Evolutionary conservation across 2,797 vertebrate genomes (phyloP), one percentile per base, ranked within the genome.

Genomic region (Toxotes lorentzi): DNA sequence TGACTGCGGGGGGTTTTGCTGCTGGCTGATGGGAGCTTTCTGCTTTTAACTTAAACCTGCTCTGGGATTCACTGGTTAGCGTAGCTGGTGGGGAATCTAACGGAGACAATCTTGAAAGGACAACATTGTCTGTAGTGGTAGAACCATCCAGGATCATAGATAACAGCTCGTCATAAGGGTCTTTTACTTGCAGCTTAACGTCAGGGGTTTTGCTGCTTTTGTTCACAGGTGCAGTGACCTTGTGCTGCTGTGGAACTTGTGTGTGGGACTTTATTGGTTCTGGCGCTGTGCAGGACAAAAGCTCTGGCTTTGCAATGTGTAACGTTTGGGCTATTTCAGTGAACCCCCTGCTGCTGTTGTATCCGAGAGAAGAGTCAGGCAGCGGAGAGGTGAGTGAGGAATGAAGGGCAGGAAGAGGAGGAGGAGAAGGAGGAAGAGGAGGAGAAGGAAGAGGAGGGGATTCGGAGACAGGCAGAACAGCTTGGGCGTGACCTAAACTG

Each of bases 121-220:
- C 51, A 14, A 64, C 58, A 2, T 73, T 70, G 17, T 82, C 83
- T 68, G 73, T 54, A 41, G 65, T 51, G 40, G 78, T 40, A 35
- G 78, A 88, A 65, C 54, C 83, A 13, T 84, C 86, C 58, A 90
- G 63, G 66, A 92, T 80, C 83, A 89, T 71, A 1, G 79, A 86
- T 54, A 93, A 60, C 38, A 94, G 82, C 38, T 91, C 89, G 3
- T 94, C 92, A 17, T 93, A 93, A 12, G 94, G 93, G 72, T 94
- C 92, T 80, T 69, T 85, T 1, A 87, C 83, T 24, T 60, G 62
- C 53, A 86, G 82, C 70, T 82, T 32, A 4, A 82, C 61, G 16
- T 82, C 77, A 0, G 80, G 70, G n/a, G 24, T 32, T 73, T 51
- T 78, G 24, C 51, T 68, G 54, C 35, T 63, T 63, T 81, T 61